Evolutionary conservation across 2,797 vertebrate species (phyloP).

Genomic region (Schizothorax lantsangensis): DNA sequence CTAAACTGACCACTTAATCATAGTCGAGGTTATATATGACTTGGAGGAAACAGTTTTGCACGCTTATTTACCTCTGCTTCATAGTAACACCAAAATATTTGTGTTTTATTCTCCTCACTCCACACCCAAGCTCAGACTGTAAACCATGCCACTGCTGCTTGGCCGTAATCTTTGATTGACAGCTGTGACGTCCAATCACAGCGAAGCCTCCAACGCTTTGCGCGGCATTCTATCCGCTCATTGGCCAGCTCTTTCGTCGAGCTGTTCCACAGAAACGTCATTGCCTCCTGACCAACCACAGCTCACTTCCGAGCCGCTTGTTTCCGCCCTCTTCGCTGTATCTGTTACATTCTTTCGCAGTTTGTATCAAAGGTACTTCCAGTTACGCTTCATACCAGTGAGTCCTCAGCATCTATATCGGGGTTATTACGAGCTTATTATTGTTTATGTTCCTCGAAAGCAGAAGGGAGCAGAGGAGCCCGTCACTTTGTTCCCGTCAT

Average conservation of each 20-base stretch:
- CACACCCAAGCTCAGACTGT: neutral
- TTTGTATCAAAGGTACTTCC: conserved; percentile 25
- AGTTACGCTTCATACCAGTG: neutral
- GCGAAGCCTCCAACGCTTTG: neutral
- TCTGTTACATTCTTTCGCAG: conserved; percentile 48
- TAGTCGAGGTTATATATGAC: neutral
- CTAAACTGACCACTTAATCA: neutral
- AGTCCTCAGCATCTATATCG: neutral
- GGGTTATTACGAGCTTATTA: neutral
- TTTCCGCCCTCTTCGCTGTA: conserved; percentile 26
- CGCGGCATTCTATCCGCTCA: neutral
- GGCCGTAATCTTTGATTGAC: neutral
- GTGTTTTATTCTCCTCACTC: neutral
- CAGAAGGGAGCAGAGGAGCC: conserved; percentile 18
- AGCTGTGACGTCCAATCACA: conserved; percentile 22
- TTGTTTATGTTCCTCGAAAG: neutral
- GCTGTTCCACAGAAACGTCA: neutral
- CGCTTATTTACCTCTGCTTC: neutral
- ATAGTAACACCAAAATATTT: neutral
- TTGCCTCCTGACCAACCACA: neutral
- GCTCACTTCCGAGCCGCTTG: conserved; percentile 45
- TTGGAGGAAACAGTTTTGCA: neutral
- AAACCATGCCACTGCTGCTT: neutral
- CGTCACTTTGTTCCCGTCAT: conserved; percentile 44
- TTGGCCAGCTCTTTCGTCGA: neutral